phyloP scores from a whole-genome alignment of 2,888 invertebrate species.

The Sipunculus nudus region DNA sequence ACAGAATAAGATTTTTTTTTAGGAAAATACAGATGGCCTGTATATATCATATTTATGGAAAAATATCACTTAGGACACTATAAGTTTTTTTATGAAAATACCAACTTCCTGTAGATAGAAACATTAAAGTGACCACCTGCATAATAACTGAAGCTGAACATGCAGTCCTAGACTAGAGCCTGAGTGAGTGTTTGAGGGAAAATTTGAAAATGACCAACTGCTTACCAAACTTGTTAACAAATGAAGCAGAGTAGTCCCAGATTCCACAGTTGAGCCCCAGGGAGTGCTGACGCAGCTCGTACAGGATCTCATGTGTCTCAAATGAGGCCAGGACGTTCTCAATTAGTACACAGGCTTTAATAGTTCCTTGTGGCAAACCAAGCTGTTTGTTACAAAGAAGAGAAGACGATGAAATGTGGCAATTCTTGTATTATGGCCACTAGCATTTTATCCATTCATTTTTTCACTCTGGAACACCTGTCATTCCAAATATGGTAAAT shows the following conservation, averaged over 20 bases:
- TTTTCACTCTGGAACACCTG: too few species aligned
- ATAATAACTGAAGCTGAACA: background rate
- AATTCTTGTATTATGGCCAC: too few species aligned
- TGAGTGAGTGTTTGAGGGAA: background rate
- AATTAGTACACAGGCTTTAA: conserved; percentile 78
- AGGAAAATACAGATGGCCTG: too few species aligned
- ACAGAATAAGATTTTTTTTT: too few species aligned
- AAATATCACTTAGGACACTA: too few species aligned
- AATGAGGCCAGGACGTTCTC: conserved; percentile 77
- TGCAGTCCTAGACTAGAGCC: background rate
- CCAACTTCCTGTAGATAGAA: too few species aligned
- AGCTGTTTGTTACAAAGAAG: too few species aligned
- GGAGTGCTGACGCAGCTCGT: conserved; percentile 74
- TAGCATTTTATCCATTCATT: too few species aligned
- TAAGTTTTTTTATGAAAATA: too few species aligned
- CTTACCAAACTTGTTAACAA: conserved; percentile 74
- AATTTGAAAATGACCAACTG: background rate
- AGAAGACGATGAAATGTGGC: too few species aligned
- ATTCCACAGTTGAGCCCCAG: conserved; percentile 79
- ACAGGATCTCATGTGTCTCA: conserved; percentile 77
- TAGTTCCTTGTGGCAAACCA: conserved; percentile 72
- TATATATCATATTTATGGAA: too few species aligned
- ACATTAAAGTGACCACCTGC: too few species aligned
- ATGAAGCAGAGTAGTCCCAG: conserved; percentile 74
- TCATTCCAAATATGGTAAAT: background rate